Conservation (phyloP, 2,888 invertebrate species). For the Rhorus exstirpatorius region DNA sequence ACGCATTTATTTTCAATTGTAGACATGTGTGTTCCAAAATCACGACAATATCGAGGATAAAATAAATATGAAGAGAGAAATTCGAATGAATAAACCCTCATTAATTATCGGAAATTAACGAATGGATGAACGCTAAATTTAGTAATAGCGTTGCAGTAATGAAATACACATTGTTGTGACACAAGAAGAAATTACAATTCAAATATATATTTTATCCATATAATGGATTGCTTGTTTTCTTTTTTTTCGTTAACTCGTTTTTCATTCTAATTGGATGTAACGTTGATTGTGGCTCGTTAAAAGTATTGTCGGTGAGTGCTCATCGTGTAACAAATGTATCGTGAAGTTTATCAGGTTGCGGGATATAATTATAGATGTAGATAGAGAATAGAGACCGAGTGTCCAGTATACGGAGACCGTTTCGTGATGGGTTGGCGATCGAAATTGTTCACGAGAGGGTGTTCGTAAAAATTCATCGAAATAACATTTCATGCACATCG, state of each 20-base stretch:
- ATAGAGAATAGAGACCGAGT: slow-evolving; percentile 11
- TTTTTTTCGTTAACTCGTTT: slow-evolving; percentile 20
- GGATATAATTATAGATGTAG: slow-evolving; percentile 1
- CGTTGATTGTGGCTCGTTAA: slow-evolving; percentile 58
- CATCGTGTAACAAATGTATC: slow-evolving; percentile 32
- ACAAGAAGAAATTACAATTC: background rate
- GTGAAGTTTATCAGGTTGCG: slow-evolving; percentile 38
- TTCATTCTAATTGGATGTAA: slow-evolving; percentile 32
- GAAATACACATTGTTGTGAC: background rate
- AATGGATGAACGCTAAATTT: background rate
- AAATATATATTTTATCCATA: background rate
- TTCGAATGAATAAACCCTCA: no score
- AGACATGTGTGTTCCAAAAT: no score
- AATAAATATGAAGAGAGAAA: background rate
- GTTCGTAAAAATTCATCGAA: no score
- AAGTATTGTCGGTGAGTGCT: slow-evolving; percentile 11
- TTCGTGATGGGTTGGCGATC: slow-evolving; percentile 45
- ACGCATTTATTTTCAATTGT: no score
- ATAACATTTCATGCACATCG: background rate
- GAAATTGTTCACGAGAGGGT: slow-evolving; percentile 28
- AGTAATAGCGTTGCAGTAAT: background rate
- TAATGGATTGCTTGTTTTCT: background rate
- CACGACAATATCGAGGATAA: no score
- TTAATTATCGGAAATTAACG: background rate
- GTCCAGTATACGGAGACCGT: slow-evolving; percentile 24